phyloP scores from a whole-genome alignment of 2,888 invertebrate species.

The Xestoiulus laeticollis region DNA sequence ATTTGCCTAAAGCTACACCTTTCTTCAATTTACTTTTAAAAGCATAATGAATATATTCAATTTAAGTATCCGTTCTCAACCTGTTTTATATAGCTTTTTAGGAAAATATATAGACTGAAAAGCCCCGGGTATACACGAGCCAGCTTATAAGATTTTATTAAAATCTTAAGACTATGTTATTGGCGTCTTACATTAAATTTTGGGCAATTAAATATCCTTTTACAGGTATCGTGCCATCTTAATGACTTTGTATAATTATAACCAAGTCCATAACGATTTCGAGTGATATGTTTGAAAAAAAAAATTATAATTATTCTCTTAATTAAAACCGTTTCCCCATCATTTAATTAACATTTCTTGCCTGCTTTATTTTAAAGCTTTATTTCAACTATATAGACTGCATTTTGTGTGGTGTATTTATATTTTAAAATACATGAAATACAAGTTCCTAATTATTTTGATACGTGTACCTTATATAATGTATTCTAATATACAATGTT shows the following conservation, averaged over 20 bases:
- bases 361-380: neutral
- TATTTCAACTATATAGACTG: no score
- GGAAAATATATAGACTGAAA: neutral
- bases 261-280: neutral
- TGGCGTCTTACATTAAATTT: neutral
- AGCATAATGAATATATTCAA: constrained; percentile 4
- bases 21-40: constrained; percentile 26
- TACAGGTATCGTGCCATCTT: neutral
- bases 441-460: no score
- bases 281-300: neutral
- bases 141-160: neutral
- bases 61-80: neutral
- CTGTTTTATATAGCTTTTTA: neutral
- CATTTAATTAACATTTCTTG: constrained; percentile 4
- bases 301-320: neutral
- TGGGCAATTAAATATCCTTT: neutral
- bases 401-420: no score
- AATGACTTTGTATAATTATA: neutral
- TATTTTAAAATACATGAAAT: no score
- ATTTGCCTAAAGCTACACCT: neutral
- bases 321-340: neutral
- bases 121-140: neutral
- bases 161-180: neutral
- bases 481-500: no score
- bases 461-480: no score